phyloP scores from a whole-genome alignment of 2,888 invertebrate genomes.

The Herminia tarsipennalis region DNA sequence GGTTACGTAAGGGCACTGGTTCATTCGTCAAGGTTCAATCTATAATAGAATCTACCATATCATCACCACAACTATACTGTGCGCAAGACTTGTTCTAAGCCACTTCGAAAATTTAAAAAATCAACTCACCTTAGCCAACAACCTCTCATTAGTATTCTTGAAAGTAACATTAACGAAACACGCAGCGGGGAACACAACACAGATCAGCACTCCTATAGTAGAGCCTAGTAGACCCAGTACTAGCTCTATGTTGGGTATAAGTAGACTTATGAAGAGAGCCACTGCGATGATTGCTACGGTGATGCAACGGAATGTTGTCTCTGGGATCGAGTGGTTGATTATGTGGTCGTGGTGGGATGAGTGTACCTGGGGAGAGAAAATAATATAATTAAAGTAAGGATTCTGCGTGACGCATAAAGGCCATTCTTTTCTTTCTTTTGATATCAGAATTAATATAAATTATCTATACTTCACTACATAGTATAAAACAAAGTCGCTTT shows the following conservation, averaged over 20 bases:
- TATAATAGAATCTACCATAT: too few relatives aligned
- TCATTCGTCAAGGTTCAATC: too few relatives aligned
- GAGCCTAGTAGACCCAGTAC: conserved; percentile 97
- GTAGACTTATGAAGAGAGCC: conserved; percentile 92
- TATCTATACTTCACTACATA: too few relatives aligned
- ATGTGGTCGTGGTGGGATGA: conserved; percentile 87
- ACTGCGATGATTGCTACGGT: conserved; percentile 92
- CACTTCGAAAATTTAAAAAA: too few relatives aligned
- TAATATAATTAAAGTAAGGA: not conserved
- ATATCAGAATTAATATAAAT: not conserved
- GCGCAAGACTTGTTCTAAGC: too few relatives aligned
- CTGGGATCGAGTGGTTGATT: conserved; percentile 91
- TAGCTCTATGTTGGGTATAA: conserved; percentile 97
- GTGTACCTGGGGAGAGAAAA: conserved; percentile 83
- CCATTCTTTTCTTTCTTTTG: not conserved
- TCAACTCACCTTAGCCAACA: conserved; percentile 90
- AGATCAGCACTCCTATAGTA: conserved; percentile 97
- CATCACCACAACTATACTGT: too few relatives aligned
- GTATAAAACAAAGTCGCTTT: too few relatives aligned
- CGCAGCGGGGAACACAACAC: conserved; percentile 96
- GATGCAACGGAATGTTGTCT: conserved; percentile 92
- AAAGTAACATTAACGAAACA: conserved; percentile 94
- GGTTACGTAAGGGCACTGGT: too few relatives aligned
- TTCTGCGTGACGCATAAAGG: not conserved
- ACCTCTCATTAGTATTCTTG: conserved; percentile 93